A percentile compares a stretch with the other conserved stretches of the same genome.
These are phyloP conservation scores for Lycophotia porphyrea DNA, from an alignment of 2,888 invertebrate genomes.

Conservation along the genomic window DNA sequence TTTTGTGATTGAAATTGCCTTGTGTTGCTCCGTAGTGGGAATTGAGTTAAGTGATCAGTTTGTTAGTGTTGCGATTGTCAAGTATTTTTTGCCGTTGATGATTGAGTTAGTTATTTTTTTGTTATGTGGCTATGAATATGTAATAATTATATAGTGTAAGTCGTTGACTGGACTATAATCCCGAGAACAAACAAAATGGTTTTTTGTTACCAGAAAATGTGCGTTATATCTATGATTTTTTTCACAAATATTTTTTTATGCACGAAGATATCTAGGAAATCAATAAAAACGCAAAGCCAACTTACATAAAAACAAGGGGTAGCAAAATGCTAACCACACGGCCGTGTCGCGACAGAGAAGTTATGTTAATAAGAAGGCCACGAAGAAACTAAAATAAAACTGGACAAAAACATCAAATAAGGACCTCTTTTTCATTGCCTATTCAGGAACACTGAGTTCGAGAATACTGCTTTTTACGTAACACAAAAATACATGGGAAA, in stretches of 20 bases:
- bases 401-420: not conserved
- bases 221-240: not conserved
- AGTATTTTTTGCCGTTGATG: not conserved
- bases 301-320: too few species aligned
- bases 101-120: not conserved
- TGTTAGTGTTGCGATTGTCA: slow-evolving; percentile 26
- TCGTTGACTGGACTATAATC: too few species aligned
- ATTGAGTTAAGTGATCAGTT: slow-evolving; percentile 41
- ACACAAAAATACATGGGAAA: not conserved
- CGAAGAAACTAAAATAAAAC: not conserved
- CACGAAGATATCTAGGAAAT: not conserved
- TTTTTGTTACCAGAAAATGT: too few species aligned
- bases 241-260: not conserved
- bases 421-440: not conserved
- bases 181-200: not conserved
- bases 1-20: slow-evolving; percentile 29
- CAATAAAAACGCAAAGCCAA: not conserved
- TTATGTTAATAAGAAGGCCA: not conserved
- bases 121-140: not conserved
- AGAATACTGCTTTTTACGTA: not conserved
- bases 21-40: not conserved
- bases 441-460: not conserved
- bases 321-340: not conserved
- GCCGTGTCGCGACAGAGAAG: not conserved
- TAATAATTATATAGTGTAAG: too few species aligned